phyloP scores from a whole-genome alignment of 2,797 vertebrate species.

The Pelobates cultripes region DNA sequence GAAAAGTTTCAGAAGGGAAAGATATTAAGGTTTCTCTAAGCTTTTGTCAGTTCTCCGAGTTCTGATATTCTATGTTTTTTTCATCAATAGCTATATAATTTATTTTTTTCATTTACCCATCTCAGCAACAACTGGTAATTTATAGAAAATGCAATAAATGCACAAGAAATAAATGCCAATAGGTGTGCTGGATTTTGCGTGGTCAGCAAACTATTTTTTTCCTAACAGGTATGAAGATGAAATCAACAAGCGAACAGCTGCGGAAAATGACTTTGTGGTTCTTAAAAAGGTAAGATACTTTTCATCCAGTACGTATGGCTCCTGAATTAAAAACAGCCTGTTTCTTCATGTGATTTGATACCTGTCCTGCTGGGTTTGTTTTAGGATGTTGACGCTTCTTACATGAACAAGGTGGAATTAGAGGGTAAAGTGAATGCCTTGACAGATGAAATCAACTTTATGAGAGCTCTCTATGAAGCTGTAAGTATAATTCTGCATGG shows the following conservation, averaged over 20 bases:
- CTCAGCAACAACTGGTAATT: too few relatives aligned
- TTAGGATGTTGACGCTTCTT: constrained; percentile 83
- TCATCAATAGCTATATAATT: too few relatives aligned
- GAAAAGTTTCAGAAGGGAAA: too few relatives aligned
- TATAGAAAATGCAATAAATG: neutral
- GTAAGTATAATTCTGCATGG: constrained; percentile 64
- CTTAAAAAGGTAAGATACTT: constrained; percentile 73
- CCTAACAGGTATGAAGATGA: constrained; percentile 62
- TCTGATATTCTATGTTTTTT: too few relatives aligned
- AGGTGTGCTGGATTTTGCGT: too few relatives aligned
- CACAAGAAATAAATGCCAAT: too few relatives aligned
- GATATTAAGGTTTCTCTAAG: too few relatives aligned
- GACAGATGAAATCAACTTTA: constrained; percentile 84
- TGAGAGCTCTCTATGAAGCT: constrained; percentile 79
- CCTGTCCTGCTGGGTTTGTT: neutral
- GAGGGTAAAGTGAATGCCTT: constrained; percentile 78
- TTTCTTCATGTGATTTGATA: neutral
- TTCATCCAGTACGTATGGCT: neutral
- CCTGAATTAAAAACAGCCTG: neutral
- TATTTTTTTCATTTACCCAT: too few relatives aligned
- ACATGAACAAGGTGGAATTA: constrained; percentile 86
- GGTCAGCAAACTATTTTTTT: neutral
- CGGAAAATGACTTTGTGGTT: constrained; percentile 91
- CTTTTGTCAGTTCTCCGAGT: too few relatives aligned
- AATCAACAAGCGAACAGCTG: constrained; percentile 40